phyloP scores from a whole-genome alignment of 1,140 invertebrate genomes.

The Delia radicum region DNA sequence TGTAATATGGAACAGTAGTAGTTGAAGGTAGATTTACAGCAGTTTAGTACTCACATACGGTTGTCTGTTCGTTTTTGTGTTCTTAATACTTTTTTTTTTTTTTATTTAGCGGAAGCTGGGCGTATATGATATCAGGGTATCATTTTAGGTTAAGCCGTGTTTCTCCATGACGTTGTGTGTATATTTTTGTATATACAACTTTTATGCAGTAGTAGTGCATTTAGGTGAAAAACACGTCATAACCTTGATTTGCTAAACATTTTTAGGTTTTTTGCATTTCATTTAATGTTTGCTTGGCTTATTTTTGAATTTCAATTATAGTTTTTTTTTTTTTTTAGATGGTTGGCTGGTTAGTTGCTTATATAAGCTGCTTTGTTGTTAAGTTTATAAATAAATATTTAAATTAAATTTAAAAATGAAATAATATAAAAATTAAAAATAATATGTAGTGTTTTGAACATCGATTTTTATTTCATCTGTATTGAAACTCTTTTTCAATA shows the following conservation, averaged over 20 bases:
- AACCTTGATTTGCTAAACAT: neutral
- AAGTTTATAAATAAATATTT: neutral
- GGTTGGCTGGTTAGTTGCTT: too few species aligned
- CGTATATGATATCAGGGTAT: conserved; percentile 56
- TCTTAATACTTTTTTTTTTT: too few species aligned
- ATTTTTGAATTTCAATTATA: neutral
- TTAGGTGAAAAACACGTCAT: conserved; percentile 33
- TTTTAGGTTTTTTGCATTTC: neutral
- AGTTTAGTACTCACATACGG: neutral
- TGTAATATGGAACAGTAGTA: neutral
- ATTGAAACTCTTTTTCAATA: conserved; percentile 39
- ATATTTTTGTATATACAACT: neutral
- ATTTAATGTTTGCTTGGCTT: neutral
- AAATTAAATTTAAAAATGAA: neutral
- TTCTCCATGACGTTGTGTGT: conserved; percentile 12
- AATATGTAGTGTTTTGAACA: neutral
- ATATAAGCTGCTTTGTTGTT: neutral
- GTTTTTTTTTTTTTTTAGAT: neutral
- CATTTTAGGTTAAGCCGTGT: conserved; percentile 42
- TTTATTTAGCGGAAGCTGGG: conserved; percentile 52
- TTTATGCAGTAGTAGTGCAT: neutral
- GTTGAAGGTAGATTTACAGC: neutral
- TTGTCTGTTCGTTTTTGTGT: neutral
- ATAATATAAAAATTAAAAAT: neutral
- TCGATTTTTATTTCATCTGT: neutral